These are phyloP conservation scores for Acleris sparsana DNA, from an alignment of 2,888 invertebrate species.

Conservation along the genomic window DNA sequence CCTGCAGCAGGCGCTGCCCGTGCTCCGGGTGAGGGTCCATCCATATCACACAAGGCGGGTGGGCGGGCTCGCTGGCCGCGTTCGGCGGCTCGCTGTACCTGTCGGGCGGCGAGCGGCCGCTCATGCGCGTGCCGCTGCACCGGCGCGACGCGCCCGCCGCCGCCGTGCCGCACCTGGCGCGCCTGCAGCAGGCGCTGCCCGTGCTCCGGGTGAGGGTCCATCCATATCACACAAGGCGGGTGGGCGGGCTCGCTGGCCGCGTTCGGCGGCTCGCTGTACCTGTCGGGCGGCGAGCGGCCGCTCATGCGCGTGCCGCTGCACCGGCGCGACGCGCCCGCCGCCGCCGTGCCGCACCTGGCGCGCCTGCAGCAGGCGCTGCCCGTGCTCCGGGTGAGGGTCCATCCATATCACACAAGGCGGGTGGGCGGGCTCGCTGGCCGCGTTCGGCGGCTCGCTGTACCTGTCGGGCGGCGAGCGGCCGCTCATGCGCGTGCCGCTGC, in stretches of 20 bases:
- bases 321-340: constrained; percentile 78
- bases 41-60: constrained; percentile 77
- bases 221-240: constrained; percentile 78
- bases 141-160: constrained; percentile 78
- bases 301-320: constrained; percentile 84
- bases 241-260: constrained; percentile 85
- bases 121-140: constrained; percentile 82
- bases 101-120: constrained; percentile 87
- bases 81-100: constrained; percentile 89
- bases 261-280: constrained; percentile 89
- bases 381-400: constrained; percentile 84
- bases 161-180: constrained; percentile 81
- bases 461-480: constrained; percentile 87
- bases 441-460: constrained; percentile 89
- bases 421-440: constrained; percentile 84
- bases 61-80: constrained; percentile 85
- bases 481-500: constrained; percentile 83
- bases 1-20: constrained; percentile 88
- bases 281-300: constrained; percentile 87
- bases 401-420: too few species aligned
- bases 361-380: constrained; percentile 88
- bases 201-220: constrained; percentile 85
- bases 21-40: constrained; percentile 83
- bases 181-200: constrained; percentile 88
- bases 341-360: constrained; percentile 80